phyloP scores from a whole-genome alignment of 2,888 invertebrate genomes.

The Hemaris fuciformis region DNA sequence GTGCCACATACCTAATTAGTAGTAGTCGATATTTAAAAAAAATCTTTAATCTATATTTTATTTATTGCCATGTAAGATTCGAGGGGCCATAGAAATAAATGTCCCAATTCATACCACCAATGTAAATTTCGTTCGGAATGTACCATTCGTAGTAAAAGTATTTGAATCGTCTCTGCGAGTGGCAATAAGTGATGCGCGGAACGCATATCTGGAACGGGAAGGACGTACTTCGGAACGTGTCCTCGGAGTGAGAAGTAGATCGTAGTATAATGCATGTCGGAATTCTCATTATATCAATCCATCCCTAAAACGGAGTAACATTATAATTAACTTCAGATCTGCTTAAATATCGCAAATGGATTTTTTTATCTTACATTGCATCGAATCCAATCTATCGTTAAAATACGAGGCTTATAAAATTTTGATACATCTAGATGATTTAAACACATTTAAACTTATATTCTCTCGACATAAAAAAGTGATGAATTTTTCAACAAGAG shows the following conservation, averaged over 20 bases:
- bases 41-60: not conserved
- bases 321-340: no score
- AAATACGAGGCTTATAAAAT: no score
- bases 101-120: slow-evolving; percentile 45
- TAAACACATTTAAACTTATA: no score
- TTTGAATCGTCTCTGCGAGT: slow-evolving; percentile 39
- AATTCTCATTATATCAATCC: slow-evolving; percentile 50
- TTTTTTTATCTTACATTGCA: no score
- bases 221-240: slow-evolving; percentile 45
- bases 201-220: slow-evolving; percentile 60
- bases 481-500: no score
- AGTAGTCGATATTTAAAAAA: no score
- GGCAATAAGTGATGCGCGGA: slow-evolving; percentile 49
- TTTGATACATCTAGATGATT: no score
- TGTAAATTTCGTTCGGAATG: slow-evolving; percentile 32
- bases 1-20: no score
- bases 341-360: no score
- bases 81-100: slow-evolving; percentile 50
- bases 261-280: slow-evolving; percentile 56
- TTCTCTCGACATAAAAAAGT: no score
- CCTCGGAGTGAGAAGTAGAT: slow-evolving; percentile 36
- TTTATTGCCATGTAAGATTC: slow-evolving; percentile 32
- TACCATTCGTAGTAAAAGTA: slow-evolving; percentile 60
- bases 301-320: slow-evolving; percentile 54
- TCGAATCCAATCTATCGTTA: no score